Evolutionary conservation across 23 tunicate species (phyloP).

Genomic region (Trididemnum clinides): DNA sequence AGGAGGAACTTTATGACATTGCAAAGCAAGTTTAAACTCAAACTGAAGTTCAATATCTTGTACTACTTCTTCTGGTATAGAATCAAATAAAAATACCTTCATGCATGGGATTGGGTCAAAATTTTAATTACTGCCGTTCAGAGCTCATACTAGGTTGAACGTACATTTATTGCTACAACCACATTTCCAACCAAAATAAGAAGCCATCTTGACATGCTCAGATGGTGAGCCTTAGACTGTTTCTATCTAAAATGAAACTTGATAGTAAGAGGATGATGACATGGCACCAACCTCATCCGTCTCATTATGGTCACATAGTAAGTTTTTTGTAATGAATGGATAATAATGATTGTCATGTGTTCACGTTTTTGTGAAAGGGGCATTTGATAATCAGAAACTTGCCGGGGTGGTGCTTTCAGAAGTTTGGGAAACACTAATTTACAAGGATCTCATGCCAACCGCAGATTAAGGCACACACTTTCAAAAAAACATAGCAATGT

Average conservation of each 20-base stretch:
- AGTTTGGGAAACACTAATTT: too few species aligned
- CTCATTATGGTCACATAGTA: too few species aligned
- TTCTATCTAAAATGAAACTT: constrained; percentile 1
- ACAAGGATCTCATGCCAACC: too few species aligned
- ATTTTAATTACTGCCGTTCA: constrained; percentile 44
- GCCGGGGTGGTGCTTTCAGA: background rate
- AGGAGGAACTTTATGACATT: constrained; percentile 33
- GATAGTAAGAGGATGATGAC: constrained; percentile 10
- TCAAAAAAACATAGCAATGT: too few species aligned
- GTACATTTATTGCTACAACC: constrained; percentile 19
- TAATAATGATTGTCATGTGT: too few species aligned
- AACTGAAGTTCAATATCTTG: constrained; percentile 37
- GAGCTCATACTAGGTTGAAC: constrained; percentile 43
- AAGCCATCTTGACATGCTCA: constrained; percentile 14
- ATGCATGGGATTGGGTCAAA: constrained; percentile 42
- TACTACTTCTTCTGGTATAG: too few species aligned
- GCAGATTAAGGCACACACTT: too few species aligned
- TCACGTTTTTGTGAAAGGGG: too few species aligned
- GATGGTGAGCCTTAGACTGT: constrained; percentile 15
- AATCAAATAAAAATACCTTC: constrained; percentile 46
- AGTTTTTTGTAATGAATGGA: too few species aligned
- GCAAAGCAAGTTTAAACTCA: constrained; percentile 39
- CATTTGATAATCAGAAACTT: background rate
- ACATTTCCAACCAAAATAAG: background rate
- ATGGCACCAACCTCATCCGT: constrained; percentile 35